Percentiles rank a stretch among this genome's conserved stretches.
Conservation (phyloP, 1,140 invertebrate genomes). For the Drosophila aff. region DNA sequence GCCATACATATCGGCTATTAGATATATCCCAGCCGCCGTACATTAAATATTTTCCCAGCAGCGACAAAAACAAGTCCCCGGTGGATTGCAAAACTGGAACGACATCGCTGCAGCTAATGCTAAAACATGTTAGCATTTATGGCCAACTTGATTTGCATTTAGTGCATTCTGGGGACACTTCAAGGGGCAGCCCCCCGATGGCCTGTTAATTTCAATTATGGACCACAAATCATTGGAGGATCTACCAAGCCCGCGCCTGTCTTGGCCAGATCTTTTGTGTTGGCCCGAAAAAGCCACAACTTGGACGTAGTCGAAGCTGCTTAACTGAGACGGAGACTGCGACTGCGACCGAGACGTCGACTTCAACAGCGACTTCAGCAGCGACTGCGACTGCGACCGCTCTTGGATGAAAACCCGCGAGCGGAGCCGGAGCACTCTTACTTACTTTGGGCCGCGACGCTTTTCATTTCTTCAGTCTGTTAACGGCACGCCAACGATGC, state of each 20-base stretch:
- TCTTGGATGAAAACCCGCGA: constrained; percentile 52
- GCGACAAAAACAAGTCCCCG: constrained; percentile 33
- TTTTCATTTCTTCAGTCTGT: constrained; percentile 85
- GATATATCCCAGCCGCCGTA: constrained; percentile 1
- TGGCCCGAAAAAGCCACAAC: constrained; percentile 31
- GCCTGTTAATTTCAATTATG: constrained; percentile 26
- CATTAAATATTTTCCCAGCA: constrained; percentile 49
- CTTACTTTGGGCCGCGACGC: constrained; percentile 79
- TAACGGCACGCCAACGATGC: constrained; percentile 84
- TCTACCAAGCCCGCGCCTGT: constrained; percentile 1
- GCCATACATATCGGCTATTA: neutral
- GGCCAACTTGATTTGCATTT: constrained; percentile 46
- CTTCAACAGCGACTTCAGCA: neutral
- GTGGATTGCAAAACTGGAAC: constrained; percentile 60
- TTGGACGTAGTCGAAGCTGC: constrained; percentile 28
- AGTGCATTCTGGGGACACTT: constrained; percentile 47
- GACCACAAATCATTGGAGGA: constrained; percentile 40
- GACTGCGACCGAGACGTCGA: neutral
- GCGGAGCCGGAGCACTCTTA: constrained; percentile 68
- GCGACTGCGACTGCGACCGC: neutral
- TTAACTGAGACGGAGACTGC: neutral
- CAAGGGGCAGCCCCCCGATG: neutral
- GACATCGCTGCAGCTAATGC: constrained; percentile 26
- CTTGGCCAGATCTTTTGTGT: constrained; percentile 57
- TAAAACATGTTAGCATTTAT: constrained; percentile 48